Base-by-base conservation (phyloP, 1,140 invertebrate species). In the Patella vulgata region DNA sequence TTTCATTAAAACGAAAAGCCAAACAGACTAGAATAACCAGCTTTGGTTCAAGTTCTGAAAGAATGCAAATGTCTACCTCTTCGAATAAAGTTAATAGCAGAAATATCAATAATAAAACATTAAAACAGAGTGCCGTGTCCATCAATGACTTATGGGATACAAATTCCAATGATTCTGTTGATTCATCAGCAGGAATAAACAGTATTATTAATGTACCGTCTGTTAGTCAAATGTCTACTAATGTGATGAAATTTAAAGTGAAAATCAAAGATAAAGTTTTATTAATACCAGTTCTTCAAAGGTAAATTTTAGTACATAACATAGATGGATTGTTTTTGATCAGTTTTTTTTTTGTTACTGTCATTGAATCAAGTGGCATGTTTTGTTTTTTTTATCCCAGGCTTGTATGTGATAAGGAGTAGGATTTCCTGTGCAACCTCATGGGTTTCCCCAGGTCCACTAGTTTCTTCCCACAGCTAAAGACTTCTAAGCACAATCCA, bases 211-310 rank as follows among this genome's bases (percentile, higher is more conserved):
- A n/a, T n/a, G 12, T 3, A 23, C 53, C 23, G n/a, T 25, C 30
- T 36, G 33, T 33, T n/a, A 48, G 3, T 3, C 63, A 59, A 36
- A 39, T 25, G 28, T 12, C 28, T 28, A 52, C 56, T 25, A 47
- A 43, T 33, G 54, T 69, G 0, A 59, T 67, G 56, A 68, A 68
- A 30, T 27, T 76, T 19, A 72, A 67, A 63, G 60, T 74, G n/a
- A 70, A 42, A 27, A 70, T 76, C 12, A 60, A 71, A 43, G 77
- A 71, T 3, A 58, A 65, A 54, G 46, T 75, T 5, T 55, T 78
- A 11, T 31, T 79, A 11, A 68, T 76, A 30, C 75, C 74, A 28
- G 39, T 74, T 1, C 51, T 68, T 36, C 42, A 48, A 55, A 60
- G 30, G 67, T 69, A 48, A 43, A 58, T 59, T 39, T n/a, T n/a